Evolutionary conservation across 2,888 invertebrate genomes (phyloP), one percentile per base, ranked within the genome.

Genomic region (Apantesis nais): DNA sequence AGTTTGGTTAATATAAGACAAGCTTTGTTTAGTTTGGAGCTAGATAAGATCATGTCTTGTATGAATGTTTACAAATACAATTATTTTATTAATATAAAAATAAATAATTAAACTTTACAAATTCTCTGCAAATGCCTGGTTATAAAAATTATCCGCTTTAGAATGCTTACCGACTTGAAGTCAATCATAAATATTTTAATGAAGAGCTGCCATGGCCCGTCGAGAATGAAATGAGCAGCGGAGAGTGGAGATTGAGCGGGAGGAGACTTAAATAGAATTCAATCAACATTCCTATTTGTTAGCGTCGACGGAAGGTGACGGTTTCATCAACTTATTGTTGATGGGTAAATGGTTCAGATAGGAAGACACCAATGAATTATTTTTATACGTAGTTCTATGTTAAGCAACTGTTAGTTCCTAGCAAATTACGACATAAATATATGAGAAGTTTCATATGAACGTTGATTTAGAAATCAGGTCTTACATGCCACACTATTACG

Each of bases 261-360:
- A 52, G 48, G 11, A 41, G 67, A 62, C 68, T 64, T 67, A 72
- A 76, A 79, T 73, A 81, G 74, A 77, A 79, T 73, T 76, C 68
- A 78, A 74, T 74, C 67, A 68, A 62, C 62, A 37, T 63, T 67
- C 41, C 48, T 34, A 62, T 62, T 72, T 61, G 31, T 69, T 65
- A 63, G 25, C 58, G 37, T 63, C 63, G 29, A 41, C 44, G 68
- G 19, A 29, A 68, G 61, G 67, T 78, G 76, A 76, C 81, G 74
- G 67, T 64, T 76, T 62, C 66, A 76, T 78, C 69, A 73, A 66
- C 48, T 39, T 66, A 29, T 58, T 44, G 48, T 66, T 48, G 48
- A n/a, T n/a, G n/a, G n/a, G 44, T 67, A 39, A 66, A n/a, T 31
- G 31, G n/a, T 48, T 60, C 14, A 16, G 16, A 66, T 1, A 58